Evolutionary conservation across 2,113 vertebrate species (phyloP), one percentile per base, ranked within the genome.

Genomic region (Phalacrocorax pelagicus): DNA sequence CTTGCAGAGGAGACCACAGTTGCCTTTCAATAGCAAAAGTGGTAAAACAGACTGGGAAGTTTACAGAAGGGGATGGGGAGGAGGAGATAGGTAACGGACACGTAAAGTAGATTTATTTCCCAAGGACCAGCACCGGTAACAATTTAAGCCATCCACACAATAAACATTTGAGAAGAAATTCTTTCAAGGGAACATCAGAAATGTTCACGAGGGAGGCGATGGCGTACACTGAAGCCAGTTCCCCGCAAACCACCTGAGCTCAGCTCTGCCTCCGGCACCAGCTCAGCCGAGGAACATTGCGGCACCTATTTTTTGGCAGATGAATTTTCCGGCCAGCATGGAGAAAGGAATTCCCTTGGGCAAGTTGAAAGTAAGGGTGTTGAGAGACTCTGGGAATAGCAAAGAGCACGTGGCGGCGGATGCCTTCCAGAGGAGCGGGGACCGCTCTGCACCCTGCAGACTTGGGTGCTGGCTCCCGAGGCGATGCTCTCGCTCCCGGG

Each of bases 201-300:
- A 47, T 14, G 4, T 24, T 24, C 20, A 30, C 15, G 12, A 26
- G 23, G 29, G 17, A 24, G 62, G 9, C 6, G 30, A 73, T 3
- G 8, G 29, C 29, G 34, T 6, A 21, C 71, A 58, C 15, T 4
- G 26, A 67, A 55, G 40, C 34, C 70, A 38, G 15, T 2, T 42
- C 58, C 54, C 61, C 34, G 32, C 12, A 27, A 54, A 42, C 11
- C n/a, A 23, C 54, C 20, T 5, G 34, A 46, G 47, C 61, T 47
- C 80, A 44, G 46, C 66, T 46, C 49, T 19, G 16, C 38, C 32
- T 12, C 27, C 2, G 2, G 19, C 30, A 3, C 69, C 40, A 1
- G 24, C 8, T 30, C 3, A 2, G 17, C 11, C 3, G 18, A 36
- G 57, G 36, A 74, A 49, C 4, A 1, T 11, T 9, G 9, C 1